These are phyloP conservation scores for Drosophila ezoana DNA, from an alignment of 2,888 invertebrate genomes.

Conservation along the genomic window DNA sequence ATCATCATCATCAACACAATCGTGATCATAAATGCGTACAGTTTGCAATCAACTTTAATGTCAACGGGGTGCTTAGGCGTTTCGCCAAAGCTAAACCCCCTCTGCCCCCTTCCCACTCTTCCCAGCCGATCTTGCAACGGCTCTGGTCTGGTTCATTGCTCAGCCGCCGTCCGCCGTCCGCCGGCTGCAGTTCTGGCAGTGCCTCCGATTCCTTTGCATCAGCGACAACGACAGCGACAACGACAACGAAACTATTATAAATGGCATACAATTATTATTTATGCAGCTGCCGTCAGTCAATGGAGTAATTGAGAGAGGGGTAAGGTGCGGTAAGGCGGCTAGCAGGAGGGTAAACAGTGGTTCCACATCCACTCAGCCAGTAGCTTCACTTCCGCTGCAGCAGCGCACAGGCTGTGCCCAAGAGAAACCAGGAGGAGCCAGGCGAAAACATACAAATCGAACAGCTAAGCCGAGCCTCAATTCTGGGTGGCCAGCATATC, in stretches of 20 bases:
- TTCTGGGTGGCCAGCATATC: background rate
- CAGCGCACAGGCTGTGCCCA: slow-evolving; percentile 2
- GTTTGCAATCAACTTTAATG: slow-evolving; percentile 78
- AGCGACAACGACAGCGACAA: slow-evolving; percentile 32
- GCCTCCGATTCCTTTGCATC: slow-evolving; percentile 51
- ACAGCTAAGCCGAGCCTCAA: background rate
- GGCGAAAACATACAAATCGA: slow-evolving; percentile 4
- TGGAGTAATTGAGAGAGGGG: slow-evolving; percentile 27
- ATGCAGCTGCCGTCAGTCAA: slow-evolving; percentile 60
- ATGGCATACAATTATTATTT: slow-evolving; percentile 72
- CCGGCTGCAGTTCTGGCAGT: slow-evolving; percentile 28
- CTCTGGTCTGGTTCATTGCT: slow-evolving; percentile 56
- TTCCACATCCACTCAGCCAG: slow-evolving; percentile 41
- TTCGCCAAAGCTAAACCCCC: slow-evolving; percentile 21
- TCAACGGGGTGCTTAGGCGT: slow-evolving; percentile 60
- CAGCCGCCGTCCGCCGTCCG: slow-evolving; percentile 26
- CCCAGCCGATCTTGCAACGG: background rate
- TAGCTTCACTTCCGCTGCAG: slow-evolving; percentile 49
- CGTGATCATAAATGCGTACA: slow-evolving; percentile 73
- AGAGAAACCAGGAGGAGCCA: slow-evolving; percentile 19
- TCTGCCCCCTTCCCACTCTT: background rate
- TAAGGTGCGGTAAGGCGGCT: background rate
- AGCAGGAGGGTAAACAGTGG: slow-evolving; percentile 9
- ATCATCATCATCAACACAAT: slow-evolving; percentile 10
- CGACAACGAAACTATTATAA: slow-evolving; percentile 65